Conservation (phyloP, 2,888 invertebrate genomes). For the Fissipunctia ypsillon region DNA sequence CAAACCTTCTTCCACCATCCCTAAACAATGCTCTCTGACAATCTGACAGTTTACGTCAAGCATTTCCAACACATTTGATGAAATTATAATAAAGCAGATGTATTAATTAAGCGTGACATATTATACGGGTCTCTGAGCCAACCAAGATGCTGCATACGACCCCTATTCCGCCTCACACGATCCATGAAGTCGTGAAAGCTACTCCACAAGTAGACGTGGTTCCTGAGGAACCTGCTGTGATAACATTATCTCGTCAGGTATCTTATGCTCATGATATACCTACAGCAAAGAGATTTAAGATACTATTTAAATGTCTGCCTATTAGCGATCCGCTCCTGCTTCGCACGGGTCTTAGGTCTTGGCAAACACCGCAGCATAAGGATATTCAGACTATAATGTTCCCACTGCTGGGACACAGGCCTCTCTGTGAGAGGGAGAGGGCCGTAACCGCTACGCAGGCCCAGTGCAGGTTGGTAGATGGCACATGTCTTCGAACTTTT, state of each 20-base stretch:
- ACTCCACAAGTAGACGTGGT: slow-evolving; percentile 32
- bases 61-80: slow-evolving; percentile 16
- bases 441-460: too few relatives aligned
- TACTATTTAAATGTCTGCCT: background rate
- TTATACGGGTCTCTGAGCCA: background rate
- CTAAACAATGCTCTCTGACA: background rate
- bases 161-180: slow-evolving; percentile 70
- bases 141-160: slow-evolving; percentile 66
- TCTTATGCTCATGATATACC: background rate
- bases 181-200: slow-evolving; percentile 60
- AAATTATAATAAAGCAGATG: slow-evolving; percentile 15
- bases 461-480: too few relatives aligned
- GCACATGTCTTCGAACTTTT: too few relatives aligned
- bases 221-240: slow-evolving; percentile 29
- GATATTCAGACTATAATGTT: too few relatives aligned
- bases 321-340: background rate
- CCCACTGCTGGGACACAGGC: too few relatives aligned
- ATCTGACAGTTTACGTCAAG: slow-evolving; percentile 26
- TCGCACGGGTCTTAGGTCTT: background rate
- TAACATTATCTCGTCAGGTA: slow-evolving; percentile 27
- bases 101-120: slow-evolving; percentile 10
- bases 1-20: background rate
- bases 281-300: background rate
- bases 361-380: background rate
- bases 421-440: too few relatives aligned